A percentile compares a stretch with the other conserved stretches of the same genome.
phyloP scores from a whole-genome alignment of 2,888 invertebrate species.

The Rapana venosa region DNA sequence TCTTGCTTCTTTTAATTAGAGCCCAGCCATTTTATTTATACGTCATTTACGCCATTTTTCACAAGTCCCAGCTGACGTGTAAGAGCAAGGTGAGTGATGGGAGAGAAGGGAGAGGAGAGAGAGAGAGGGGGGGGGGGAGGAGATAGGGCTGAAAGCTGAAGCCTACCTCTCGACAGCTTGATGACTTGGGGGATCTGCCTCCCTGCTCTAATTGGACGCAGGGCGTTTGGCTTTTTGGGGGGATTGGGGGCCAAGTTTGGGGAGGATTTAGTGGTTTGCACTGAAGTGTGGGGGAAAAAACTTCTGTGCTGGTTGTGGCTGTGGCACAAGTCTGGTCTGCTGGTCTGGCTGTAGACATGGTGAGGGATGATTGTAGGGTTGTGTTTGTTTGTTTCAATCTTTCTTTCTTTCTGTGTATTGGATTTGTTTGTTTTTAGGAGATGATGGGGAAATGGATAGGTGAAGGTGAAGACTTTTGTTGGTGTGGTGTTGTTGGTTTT shows the following conservation, averaged over 20 bases:
- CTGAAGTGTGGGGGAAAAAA: background rate
- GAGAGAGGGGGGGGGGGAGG: background rate
- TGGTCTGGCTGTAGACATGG: background rate
- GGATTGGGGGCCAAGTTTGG: slow-evolving; percentile 17
- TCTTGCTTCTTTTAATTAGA: slow-evolving; percentile 42
- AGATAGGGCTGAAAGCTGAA: slow-evolving; percentile 30
- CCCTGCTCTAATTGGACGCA: slow-evolving; percentile 29
- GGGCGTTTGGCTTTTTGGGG: background rate
- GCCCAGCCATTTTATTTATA: slow-evolving; percentile 43
- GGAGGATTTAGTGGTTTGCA: slow-evolving; percentile 24
- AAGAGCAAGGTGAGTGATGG: slow-evolving; percentile 3
- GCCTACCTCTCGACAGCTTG: background rate
- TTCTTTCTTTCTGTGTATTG: no score
- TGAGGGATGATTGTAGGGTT: no score
- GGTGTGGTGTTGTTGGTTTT: no score
- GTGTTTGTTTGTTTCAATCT: no score
- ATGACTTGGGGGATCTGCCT: slow-evolving; percentile 8
- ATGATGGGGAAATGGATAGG: no score
- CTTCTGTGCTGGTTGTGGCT: no score
- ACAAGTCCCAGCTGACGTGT: slow-evolving; percentile 23
- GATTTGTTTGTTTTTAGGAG: no score
- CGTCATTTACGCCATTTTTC: slow-evolving; percentile 41
- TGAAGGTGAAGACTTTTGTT: no score
- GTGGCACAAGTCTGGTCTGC: background rate
- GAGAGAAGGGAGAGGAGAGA: no score